Evolutionary conservation across 2,797 vertebrate genomes (phyloP).

Genomic region (Sebastiscus tertius): DNA sequence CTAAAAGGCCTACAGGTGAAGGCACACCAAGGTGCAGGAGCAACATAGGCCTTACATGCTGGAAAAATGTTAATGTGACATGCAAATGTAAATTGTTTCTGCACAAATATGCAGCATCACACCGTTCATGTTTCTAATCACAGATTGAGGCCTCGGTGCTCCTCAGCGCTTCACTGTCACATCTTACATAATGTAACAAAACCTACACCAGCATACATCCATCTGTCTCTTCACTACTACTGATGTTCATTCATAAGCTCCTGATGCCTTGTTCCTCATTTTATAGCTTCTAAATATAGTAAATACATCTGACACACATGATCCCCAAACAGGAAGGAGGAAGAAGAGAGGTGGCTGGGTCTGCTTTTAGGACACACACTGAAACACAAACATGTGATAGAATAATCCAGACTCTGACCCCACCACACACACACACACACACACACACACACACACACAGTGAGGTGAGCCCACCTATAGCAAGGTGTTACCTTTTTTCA

Average conservation of each 20-base stretch:
- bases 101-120: neutral
- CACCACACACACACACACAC: neutral
- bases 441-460: neutral
- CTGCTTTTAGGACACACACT: neutral
- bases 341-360: neutral
- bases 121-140: neutral
- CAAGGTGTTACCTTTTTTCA: neutral
- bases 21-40: neutral
- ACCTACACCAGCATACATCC: neutral
- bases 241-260: neutral
- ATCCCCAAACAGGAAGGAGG: neutral
- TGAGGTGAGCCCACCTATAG: conserved; percentile 30
- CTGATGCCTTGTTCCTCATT: conserved; percentile 23
- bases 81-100: neutral
- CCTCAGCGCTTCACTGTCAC: neutral
- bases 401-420: conserved; percentile 14
- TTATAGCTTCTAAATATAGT: conserved; percentile 3
- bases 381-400: neutral
- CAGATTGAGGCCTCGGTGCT: neutral
- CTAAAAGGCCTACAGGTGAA: neutral
- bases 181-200: conserved; percentile 28
- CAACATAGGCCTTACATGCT: neutral
- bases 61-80: neutral
- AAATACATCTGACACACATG: conserved; percentile 1
- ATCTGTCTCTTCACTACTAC: conserved; percentile 3